Evolutionary conservation across 2,113 vertebrate genomes (phyloP).

Genomic region (Phalacrocorax aristotelis): DNA sequence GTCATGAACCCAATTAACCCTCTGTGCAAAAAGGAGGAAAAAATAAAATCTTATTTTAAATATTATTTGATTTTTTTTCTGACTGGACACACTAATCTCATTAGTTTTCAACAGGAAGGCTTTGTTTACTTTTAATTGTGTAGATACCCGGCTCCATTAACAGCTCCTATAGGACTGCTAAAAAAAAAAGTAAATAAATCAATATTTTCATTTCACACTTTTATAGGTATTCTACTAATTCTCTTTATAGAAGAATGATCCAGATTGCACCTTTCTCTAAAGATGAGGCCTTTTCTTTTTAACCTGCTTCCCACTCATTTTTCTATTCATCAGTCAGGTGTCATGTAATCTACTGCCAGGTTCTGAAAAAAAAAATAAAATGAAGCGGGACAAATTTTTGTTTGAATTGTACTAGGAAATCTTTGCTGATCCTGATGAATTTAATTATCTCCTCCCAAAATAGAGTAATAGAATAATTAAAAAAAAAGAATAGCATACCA

Average conservation of each 20-base stretch:
- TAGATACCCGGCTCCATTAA: background rate
- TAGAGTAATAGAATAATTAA: background rate
- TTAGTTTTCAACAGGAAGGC: background rate
- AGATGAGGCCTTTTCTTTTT: background rate
- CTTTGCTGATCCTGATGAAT: background rate
- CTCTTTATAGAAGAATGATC: background rate
- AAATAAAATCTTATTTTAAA: background rate
- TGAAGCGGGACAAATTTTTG: background rate
- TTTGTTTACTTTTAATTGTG: background rate
- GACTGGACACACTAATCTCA: background rate
- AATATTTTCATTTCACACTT: background rate
- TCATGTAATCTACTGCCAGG: background rate
- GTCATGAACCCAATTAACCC: conserved; percentile 67
- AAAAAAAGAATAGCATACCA: background rate
- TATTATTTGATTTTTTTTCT: conserved; percentile 44
- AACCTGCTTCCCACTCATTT: background rate
- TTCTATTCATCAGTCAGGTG: background rate
- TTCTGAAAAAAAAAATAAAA: background rate
- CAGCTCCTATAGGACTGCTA: background rate
- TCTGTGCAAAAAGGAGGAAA: background rate
- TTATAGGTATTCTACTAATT: background rate
- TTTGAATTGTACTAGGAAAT: background rate
- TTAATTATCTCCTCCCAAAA: background rate
- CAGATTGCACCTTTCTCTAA: background rate
- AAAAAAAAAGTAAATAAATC: background rate